These are phyloP conservation scores for Apostichopus leukothele DNA, from an alignment of 53 echinoderm and acorn worm species.

Conservation along the genomic window DNA sequence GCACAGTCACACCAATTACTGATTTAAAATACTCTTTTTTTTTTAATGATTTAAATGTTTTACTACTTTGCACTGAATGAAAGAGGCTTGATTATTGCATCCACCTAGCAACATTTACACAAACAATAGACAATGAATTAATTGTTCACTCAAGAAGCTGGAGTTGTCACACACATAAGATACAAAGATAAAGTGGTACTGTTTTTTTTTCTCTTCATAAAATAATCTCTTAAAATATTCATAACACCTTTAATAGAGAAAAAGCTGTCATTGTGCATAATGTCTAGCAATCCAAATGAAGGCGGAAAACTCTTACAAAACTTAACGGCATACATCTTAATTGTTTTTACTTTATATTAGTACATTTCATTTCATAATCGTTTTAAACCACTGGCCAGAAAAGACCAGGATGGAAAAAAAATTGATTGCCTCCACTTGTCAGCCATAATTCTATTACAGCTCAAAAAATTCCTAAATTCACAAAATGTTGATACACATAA, in stretches of 20 bases:
- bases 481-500: background rate
- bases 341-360: no score
- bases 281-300: background rate
- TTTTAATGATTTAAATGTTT: conserved; percentile 17
- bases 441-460: background rate
- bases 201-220: background rate
- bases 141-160: conserved; percentile 16
- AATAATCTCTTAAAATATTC: background rate
- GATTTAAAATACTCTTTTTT: conserved; percentile 7
- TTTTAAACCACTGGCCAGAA: background rate
- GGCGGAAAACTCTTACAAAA: no score
- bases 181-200: conserved; percentile 3
- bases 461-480: conserved; percentile 9
- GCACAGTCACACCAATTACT: background rate
- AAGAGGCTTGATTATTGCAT: conserved; percentile 40
- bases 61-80: conserved; percentile 32
- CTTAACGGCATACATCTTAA: no score
- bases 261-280: background rate
- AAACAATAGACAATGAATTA: background rate
- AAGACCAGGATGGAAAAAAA: background rate
- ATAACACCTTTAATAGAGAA: background rate
- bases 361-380: no score
- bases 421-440: no score
- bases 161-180: conserved; percentile 34
- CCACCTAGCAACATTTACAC: conserved; percentile 37